These are phyloP conservation scores for Leontopithecus rosalia DNA, from an alignment of 2,797 vertebrate genomes.

Conservation along the genomic window DNA sequence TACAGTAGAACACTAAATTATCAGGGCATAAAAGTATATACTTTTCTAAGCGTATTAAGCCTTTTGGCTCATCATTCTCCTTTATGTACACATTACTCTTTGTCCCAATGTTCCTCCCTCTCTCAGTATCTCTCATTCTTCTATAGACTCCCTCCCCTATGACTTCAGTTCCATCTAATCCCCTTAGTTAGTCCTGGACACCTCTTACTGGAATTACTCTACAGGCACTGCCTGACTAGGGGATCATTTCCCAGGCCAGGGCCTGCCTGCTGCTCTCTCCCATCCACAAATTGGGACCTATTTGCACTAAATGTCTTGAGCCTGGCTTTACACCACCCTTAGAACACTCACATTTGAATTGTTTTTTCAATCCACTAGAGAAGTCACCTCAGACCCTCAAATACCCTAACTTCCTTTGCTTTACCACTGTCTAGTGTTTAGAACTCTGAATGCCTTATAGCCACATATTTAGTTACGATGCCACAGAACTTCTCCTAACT, in stretches of 20 bases:
- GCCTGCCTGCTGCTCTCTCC: not conserved
- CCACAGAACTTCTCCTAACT: not conserved
- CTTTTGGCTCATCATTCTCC: not conserved
- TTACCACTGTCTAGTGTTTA: not conserved
- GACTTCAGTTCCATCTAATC: too few species aligned
- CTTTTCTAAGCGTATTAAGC: not conserved
- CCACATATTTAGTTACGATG: not conserved
- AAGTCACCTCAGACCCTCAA: not conserved
- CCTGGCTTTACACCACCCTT: not conserved
- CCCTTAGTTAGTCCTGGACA: not conserved
- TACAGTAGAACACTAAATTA: not conserved
- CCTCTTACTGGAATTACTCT: not conserved
- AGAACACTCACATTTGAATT: not conserved
- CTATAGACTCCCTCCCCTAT: not conserved
- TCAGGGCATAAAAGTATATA: not conserved
- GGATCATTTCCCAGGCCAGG: not conserved
- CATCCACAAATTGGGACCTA: not conserved
- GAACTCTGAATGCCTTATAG: not conserved
- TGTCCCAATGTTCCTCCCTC: not conserved
- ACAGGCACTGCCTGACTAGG: not conserved
- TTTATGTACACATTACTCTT: not conserved
- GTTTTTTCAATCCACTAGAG: not conserved
- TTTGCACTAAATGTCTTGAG: not conserved
- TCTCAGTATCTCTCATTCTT: not conserved
- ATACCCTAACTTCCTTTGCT: not conserved